Evolutionary conservation across 2,797 vertebrate genomes (phyloP).

Genomic region (Cynopterus sphinx): DNA sequence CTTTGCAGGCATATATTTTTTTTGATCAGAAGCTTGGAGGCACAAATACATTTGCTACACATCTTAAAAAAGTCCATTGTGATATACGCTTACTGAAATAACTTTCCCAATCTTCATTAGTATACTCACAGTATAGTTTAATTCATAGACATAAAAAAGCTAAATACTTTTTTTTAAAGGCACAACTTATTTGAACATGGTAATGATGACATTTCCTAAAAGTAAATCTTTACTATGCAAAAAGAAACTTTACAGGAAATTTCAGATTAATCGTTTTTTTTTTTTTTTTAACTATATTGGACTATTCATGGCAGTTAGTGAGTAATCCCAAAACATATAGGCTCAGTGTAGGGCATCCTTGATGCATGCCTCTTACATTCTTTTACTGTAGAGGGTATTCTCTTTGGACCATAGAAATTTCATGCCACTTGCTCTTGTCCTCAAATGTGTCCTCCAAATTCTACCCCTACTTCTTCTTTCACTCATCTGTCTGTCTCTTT

Average conservation of each 20-base stretch:
- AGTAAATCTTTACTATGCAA: neutral
- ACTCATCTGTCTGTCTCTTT: neutral
- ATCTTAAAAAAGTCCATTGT: slow-evolving; percentile 45
- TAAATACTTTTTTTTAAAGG: neutral
- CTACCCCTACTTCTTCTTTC: neutral
- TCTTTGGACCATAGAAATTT: neutral
- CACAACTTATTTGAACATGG: neutral
- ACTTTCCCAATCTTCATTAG: slow-evolving; percentile 41
- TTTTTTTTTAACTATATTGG: neutral
- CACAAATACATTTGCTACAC: neutral
- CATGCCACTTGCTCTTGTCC: neutral
- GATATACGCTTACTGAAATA: neutral
- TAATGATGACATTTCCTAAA: neutral
- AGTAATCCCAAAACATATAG: neutral
- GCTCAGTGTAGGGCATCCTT: neutral
- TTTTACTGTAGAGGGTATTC: neutral
- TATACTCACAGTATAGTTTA: neutral
- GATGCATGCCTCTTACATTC: neutral
- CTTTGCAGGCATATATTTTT: slow-evolving; percentile 10
- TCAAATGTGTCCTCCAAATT: neutral
- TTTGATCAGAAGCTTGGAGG: slow-evolving; percentile 54
- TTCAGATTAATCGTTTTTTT: neutral
- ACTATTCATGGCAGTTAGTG: neutral
- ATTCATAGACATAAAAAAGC: neutral
- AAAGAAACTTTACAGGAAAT: neutral